Evolutionary conservation across 1,140 invertebrate species (phyloP), one percentile per base, ranked within the genome.

Genomic region (Leguminivora glycinivorella): DNA sequence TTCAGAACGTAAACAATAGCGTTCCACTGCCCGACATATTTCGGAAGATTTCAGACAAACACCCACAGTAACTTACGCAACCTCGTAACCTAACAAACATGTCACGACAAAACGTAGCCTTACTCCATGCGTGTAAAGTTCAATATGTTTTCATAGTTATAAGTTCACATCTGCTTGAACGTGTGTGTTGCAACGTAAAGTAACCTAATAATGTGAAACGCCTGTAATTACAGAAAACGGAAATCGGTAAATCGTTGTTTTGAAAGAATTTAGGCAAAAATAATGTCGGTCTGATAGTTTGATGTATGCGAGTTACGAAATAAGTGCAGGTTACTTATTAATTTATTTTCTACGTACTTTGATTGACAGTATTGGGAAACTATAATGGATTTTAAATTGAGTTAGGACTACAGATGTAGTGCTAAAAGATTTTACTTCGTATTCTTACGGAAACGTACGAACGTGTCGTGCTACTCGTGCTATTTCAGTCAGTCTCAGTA

Each of bases 241-340:
- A 63, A 17, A 31, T 63, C 58, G n/a, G 58, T n/a, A 17, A 63
- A 63, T 63, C 19, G 26, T 29, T 34, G 58, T 63, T 26, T 63
- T 31, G 58, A 26, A 63, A 63, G 58, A 63, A 31, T n/a, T n/a
- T n/a, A n/a, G n/a, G n/a, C n/a, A n/a, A n/a, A 22, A 63, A 63
- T 14, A 31, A 31, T 9, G 56, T 58, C 2, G 0, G 56, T 25
- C 56, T 26, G 22, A 14, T 24, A 58, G 22, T 25, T 58, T 58
- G 12, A 58, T 58, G 25, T 58, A 22, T 22, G 17, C 1, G 47
- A 1, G 25, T 60, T 60, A 25, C 56, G 56, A 60, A 52, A 52
- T 24, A 60, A 22, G 14, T 7, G 56, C 5, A 43, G 40, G 3
- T 12, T 2, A 43, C 4, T n/a, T 43, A 9, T 1, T 56, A n/a